phyloP scores from a whole-genome alignment of 2,797 vertebrate species.

The Galago senegalensis region DNA sequence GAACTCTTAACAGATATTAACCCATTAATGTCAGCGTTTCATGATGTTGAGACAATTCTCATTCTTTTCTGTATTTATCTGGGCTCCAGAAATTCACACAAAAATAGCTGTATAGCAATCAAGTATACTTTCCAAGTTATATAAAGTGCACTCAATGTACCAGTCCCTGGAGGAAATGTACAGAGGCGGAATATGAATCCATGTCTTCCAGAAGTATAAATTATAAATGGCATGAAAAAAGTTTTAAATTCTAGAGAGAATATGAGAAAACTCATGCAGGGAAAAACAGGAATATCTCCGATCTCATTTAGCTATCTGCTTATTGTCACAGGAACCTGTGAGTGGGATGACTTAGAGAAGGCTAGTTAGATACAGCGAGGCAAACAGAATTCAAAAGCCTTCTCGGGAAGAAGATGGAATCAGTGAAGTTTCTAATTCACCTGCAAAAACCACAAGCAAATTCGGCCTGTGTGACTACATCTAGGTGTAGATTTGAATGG shows the following conservation, averaged over 20 bases:
- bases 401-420: neutral
- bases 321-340: neutral
- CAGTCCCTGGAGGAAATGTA: neutral
- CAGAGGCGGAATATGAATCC: neutral
- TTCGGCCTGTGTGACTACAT: constrained; percentile 10
- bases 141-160: neutral
- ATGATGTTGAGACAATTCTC: neutral
- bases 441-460: neutral
- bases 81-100: neutral
- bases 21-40: neutral
- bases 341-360: neutral
- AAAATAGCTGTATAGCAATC: neutral
- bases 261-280: neutral
- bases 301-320: constrained; percentile 10
- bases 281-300: neutral
- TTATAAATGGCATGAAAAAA: neutral
- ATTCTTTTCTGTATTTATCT: neutral
- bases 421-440: constrained; percentile 1
- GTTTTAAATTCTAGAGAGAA: neutral
- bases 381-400: constrained; percentile 18
- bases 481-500: constrained; percentile 29
- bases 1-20: constrained; percentile 61
- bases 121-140: neutral
- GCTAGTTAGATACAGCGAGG: neutral
- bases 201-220: neutral